Percentiles rank a stretch among this genome's conserved stretches.
phyloP scores from a whole-genome alignment of 2,113 vertebrate genomes.

The Malurus alboscapulatus region DNA sequence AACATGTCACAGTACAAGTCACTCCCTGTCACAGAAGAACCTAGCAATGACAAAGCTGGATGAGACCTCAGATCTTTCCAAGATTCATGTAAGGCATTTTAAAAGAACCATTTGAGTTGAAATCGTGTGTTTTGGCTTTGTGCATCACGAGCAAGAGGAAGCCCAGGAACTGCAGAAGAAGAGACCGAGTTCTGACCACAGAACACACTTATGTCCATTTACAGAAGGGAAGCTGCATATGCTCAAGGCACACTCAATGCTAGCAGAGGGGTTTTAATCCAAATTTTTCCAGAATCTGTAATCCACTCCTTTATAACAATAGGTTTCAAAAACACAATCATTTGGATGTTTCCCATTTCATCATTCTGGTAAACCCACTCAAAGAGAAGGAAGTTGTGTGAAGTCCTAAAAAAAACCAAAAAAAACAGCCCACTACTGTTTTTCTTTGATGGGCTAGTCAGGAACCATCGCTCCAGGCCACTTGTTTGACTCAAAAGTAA shows the following conservation, averaged over 20 bases:
- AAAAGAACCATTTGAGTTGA: background rate
- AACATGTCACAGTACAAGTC: background rate
- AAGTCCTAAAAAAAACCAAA: slow-evolving; percentile 1
- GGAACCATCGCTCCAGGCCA: background rate
- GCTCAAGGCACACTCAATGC: background rate
- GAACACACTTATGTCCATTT: background rate
- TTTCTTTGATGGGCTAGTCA: background rate
- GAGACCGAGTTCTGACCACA: background rate
- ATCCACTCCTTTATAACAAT: background rate
- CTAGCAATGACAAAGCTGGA: background rate
- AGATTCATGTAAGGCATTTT: background rate
- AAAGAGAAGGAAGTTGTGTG: slow-evolving; percentile 16
- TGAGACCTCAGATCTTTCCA: background rate
- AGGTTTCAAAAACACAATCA: background rate
- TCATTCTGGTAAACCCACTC: slow-evolving; percentile 9
- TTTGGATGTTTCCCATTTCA: slow-evolving; percentile 18
- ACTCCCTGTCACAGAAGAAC: background rate
- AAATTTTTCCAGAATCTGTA: slow-evolving; percentile 9
- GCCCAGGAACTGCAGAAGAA: background rate
- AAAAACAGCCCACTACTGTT: background rate
- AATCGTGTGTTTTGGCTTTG: background rate
- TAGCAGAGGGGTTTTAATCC: background rate
- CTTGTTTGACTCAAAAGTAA: slow-evolving; percentile 22
- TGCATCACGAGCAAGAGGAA: background rate
- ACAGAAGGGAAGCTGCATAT: background rate